These are phyloP conservation scores for Chlorodrepanis virens DNA, from an alignment of 2,113 vertebrate species.

Conservation along the genomic window DNA sequence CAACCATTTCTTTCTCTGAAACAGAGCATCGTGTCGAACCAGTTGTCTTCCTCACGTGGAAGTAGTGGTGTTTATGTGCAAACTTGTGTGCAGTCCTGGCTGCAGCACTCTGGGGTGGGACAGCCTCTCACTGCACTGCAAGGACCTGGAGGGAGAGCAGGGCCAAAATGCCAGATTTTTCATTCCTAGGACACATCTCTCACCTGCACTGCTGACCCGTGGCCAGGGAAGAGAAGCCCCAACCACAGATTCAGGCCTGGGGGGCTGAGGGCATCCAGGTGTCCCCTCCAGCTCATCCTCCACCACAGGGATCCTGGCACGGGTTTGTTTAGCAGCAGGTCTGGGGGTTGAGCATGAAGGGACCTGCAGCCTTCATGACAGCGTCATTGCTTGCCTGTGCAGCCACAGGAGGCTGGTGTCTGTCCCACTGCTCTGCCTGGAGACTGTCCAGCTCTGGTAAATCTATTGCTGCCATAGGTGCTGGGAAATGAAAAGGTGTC, in stretches of 20 bases:
- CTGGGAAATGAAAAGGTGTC: neutral
- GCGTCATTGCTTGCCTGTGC: rapidly evolving
- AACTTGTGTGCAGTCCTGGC: neutral
- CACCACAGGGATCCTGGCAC: neutral
- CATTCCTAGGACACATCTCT: neutral
- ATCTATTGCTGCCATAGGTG: rapidly evolving
- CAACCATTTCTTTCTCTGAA: neutral
- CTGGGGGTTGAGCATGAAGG: neutral
- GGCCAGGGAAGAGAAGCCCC: neutral
- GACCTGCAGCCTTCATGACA: rapidly evolving
- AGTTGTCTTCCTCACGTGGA: rapidly evolving
- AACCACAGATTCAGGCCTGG: neutral
- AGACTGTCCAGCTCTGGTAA: neutral
- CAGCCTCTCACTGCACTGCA: neutral
- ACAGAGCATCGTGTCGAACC: neutral
- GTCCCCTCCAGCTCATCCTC: neutral
- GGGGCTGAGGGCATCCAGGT: neutral
- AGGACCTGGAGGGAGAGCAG: neutral
- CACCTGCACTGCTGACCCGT: rapidly evolving
- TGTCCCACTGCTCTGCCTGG: neutral
- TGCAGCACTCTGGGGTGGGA: neutral
- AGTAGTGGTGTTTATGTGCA: neutral
- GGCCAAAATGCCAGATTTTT: neutral
- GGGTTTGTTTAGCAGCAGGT: neutral
- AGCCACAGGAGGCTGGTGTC: neutral